Conservation (phyloP, 2,113 vertebrate genomes). For the Poeciliopsis prolifica region DNA sequence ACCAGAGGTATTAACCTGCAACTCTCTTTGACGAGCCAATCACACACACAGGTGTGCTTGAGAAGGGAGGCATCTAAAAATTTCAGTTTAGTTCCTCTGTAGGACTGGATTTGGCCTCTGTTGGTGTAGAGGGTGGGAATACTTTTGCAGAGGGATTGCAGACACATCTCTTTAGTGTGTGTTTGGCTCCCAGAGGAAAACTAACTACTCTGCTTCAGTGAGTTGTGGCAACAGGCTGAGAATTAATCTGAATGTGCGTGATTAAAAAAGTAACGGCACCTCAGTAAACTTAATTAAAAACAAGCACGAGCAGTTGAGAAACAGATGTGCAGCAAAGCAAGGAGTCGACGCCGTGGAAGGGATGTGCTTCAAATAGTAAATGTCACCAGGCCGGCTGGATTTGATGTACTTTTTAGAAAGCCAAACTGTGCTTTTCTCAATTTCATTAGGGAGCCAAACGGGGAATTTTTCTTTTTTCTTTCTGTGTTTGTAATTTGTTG, state of each 20-base stretch:
- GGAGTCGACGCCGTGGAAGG: slow-evolving; percentile 50
- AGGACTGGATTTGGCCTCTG: too few relatives aligned
- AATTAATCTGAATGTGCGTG: slow-evolving; percentile 71
- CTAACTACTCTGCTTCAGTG: slow-evolving; percentile 45
- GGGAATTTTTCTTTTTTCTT: slow-evolving; percentile 12
- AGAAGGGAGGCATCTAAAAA: too few relatives aligned
- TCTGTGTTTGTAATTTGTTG: slow-evolving; percentile 63
- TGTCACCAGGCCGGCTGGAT: slow-evolving; percentile 41
- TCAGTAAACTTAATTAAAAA: slow-evolving; percentile 77
- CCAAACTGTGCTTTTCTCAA: slow-evolving; percentile 37
- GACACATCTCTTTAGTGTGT: slow-evolving; percentile 16
- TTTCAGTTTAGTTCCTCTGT: too few relatives aligned
- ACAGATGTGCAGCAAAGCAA: slow-evolving; percentile 73
- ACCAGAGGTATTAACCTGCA: too few relatives aligned
- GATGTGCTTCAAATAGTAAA: slow-evolving; percentile 66
- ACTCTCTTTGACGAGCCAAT: too few relatives aligned
- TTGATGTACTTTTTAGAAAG: slow-evolving; percentile 41
- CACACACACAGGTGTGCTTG: too few relatives aligned
- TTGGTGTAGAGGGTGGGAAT: not conserved
- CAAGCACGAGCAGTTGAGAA: slow-evolving; percentile 55
- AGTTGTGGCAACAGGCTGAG: slow-evolving; percentile 48
- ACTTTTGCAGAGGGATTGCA: not conserved
- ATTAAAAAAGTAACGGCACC: slow-evolving; percentile 68
- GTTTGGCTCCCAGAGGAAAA: slow-evolving; percentile 41
- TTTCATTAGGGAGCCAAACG: slow-evolving; percentile 53